These are phyloP conservation scores for Dendroctonus valens DNA, from an alignment of 1,140 invertebrate genomes.

Conservation along the genomic window DNA sequence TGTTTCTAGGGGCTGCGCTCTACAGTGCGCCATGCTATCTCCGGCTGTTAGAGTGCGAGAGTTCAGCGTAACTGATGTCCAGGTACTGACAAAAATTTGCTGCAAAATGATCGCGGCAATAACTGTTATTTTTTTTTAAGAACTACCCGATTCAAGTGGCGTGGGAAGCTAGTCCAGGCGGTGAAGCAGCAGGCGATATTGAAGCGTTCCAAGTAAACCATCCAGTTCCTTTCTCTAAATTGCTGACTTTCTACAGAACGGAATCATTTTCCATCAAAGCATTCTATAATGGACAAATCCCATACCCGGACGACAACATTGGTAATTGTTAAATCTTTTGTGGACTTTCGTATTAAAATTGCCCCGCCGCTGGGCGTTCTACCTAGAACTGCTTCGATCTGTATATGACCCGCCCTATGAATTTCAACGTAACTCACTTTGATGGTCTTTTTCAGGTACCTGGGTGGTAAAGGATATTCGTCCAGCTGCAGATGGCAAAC, in stretches of 20 bases:
- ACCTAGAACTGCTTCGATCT: no score
- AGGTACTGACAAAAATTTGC: conserved; percentile 56
- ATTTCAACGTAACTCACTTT: not conserved
- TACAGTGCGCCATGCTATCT: conserved; percentile 96
- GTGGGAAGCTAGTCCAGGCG: conserved; percentile 75
- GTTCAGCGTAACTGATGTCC: conserved; percentile 89
- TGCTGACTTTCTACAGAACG: conserved; percentile 88
- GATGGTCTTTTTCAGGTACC: conserved; percentile 57
- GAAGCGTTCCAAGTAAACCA: conserved; percentile 87
- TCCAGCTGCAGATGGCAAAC: conserved; percentile 81
- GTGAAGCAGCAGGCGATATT: conserved; percentile 65
- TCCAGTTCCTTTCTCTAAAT: conserved; percentile 87
- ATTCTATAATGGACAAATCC: conserved; percentile 70
- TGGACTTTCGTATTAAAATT: no score
- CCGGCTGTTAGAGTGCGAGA: conserved; percentile 95
- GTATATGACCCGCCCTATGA: no score
- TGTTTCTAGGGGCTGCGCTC: conserved; percentile 90
- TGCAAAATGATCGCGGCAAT: not conserved
- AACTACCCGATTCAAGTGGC: conserved; percentile 79
- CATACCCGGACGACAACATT: conserved; percentile 75
- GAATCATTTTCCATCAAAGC: conserved; percentile 85
- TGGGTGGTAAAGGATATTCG: conserved; percentile 85
- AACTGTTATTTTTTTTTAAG: conserved; percentile 32
- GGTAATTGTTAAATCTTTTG: conserved; percentile 57
- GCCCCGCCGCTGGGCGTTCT: no score